Percentiles rank a stretch among this genome's conserved stretches.
These are phyloP conservation scores for Caenorhabditis sulstoni DNA, from an alignment of 2,888 invertebrate species.

Conservation along the genomic window DNA sequence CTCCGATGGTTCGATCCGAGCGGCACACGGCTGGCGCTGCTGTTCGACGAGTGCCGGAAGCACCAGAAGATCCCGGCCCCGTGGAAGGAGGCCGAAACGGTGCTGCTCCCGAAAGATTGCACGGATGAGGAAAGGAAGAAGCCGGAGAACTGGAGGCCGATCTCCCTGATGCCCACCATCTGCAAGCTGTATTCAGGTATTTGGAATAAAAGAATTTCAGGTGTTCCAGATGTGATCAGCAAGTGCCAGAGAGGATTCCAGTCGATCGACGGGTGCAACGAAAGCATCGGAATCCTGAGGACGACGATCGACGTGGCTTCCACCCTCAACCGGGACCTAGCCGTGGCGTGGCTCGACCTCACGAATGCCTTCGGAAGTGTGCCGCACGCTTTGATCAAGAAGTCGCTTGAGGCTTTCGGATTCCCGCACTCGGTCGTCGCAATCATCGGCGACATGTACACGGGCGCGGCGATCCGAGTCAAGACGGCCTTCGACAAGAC, in stretches of 20 bases:
- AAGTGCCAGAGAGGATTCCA: conserved; percentile 37
- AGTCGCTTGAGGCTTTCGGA: background rate
- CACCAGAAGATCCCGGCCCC: conserved; percentile 10
- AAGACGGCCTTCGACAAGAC: background rate
- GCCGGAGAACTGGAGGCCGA: conserved; percentile 7
- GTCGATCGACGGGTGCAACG: conserved; percentile 13
- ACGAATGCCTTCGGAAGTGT: conserved; percentile 27
- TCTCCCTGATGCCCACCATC: conserved; percentile 5
- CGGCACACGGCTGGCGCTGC: background rate
- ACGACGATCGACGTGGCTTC: conserved; percentile 18
- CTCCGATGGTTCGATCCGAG: conserved; percentile 13
- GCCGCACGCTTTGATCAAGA: background rate
- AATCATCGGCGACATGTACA: background rate
- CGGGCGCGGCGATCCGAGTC: background rate
- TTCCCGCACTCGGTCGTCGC: background rate
- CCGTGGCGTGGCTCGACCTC: conserved; percentile 32
- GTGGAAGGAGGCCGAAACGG: conserved; percentile 36
- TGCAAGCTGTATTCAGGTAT: conserved; percentile 4
- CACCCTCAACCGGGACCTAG: background rate
- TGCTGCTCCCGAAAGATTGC: conserved; percentile 21
- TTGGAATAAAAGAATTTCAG: conserved; percentile 7
- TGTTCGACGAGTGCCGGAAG: conserved; percentile 4
- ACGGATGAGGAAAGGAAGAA: conserved; percentile 8
- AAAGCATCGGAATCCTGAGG: conserved; percentile 13
- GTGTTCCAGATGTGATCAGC: conserved; percentile 13